Percentiles rank a stretch among this genome's conserved stretches.
Evolutionary conservation across 2,113 vertebrate genomes (phyloP).

Genomic region (Chaetops frenatus): DNA sequence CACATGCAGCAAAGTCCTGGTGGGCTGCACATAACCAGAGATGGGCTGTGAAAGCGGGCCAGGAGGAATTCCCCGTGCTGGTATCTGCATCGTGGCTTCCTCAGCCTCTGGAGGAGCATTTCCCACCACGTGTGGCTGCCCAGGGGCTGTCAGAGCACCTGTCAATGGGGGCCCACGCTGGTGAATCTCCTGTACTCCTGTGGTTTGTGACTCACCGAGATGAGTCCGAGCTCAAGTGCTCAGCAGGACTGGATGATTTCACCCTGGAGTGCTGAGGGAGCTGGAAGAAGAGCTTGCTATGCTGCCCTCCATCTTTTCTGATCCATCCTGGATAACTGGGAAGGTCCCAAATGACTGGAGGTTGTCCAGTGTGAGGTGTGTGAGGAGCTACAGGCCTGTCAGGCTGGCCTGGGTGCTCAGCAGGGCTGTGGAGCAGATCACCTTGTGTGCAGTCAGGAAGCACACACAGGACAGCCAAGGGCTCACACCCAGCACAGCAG

Average conservation of each 20-base stretch:
- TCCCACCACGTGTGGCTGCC: fast-evolving
- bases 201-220: fast-evolving
- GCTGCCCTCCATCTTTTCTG: background rate
- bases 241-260: background rate
- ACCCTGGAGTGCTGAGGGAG: background rate
- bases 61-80: background rate
- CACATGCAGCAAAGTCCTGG: background rate
- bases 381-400: background rate
- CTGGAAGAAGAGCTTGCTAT: background rate
- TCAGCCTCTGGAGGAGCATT: background rate
- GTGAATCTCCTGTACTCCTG: background rate
- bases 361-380: background rate
- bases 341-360: background rate
- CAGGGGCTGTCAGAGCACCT: background rate
- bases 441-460: background rate
- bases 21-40: background rate
- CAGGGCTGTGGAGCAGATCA: background rate
- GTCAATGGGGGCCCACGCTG: fast-evolving
- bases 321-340: background rate
- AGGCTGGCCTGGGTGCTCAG: background rate
- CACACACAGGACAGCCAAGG: background rate
- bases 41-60: background rate
- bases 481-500: background rate
- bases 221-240: background rate
- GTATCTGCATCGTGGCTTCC: background rate